phyloP scores from a whole-genome alignment of 2,797 vertebrate species.

The Artibeus jamaicensis region DNA sequence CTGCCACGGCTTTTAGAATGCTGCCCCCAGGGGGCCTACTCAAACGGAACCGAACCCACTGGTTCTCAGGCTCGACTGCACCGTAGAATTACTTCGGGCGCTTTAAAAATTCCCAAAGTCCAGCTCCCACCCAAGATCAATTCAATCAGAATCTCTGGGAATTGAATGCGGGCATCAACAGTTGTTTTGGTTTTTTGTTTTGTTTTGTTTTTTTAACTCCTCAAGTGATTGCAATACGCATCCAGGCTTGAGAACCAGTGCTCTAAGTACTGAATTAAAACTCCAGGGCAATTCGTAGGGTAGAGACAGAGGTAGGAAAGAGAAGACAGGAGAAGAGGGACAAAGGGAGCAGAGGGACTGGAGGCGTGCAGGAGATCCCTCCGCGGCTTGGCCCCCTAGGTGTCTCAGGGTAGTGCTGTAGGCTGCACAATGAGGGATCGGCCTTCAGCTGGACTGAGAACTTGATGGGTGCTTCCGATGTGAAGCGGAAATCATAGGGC shows the following conservation, averaged over 20 bases:
- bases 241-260: background rate
- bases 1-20: background rate
- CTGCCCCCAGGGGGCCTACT: background rate
- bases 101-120: background rate
- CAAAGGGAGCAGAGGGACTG: background rate
- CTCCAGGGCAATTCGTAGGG: background rate
- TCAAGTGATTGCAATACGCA: background rate
- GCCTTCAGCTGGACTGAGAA: background rate
- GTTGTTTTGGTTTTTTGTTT: background rate
- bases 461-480: background rate
- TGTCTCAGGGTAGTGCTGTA: background rate
- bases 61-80: background rate
- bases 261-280: background rate
- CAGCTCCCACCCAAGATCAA: background rate
- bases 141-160: constrained; percentile 14
- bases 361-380: background rate
- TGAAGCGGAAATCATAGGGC: background rate
- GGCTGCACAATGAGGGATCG: background rate
- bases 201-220: background rate
- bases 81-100: background rate
- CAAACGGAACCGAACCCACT: background rate
- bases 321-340: accelerated
- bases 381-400: background rate
- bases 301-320: constrained; percentile 12
- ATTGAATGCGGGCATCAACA: background rate